These are phyloP conservation scores for Trissolcus japonicus DNA, from an alignment of 2,888 invertebrate species.

Conservation along the genomic window DNA sequence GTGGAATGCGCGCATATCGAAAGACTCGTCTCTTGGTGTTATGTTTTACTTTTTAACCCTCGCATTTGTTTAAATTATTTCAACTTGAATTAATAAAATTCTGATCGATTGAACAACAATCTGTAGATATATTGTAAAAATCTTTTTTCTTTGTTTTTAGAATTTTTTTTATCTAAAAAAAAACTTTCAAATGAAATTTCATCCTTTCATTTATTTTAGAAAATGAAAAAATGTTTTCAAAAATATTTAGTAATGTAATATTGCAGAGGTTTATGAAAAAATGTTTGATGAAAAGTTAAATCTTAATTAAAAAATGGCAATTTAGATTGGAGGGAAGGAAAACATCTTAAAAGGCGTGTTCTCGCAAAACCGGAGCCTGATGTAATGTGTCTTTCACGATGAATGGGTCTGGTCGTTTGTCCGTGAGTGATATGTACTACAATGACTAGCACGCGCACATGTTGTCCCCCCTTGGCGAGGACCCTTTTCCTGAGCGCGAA, in stretches of 20 bases:
- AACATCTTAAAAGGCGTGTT: constrained; percentile 13
- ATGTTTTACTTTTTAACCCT: constrained; percentile 1
- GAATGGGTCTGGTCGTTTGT: constrained; percentile 46
- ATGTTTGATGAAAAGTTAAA: neutral
- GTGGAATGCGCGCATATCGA: too few species aligned
- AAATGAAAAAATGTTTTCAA: neutral
- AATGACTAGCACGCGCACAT: constrained; percentile 51
- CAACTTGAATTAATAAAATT: neutral
- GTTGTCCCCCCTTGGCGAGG: constrained; percentile 43
- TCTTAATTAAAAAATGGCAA: too few species aligned
- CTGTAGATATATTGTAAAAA: neutral
- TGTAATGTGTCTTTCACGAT: constrained; percentile 45
- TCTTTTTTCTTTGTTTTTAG: too few species aligned
- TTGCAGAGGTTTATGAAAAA: too few species aligned
- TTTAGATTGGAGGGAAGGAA: too few species aligned
- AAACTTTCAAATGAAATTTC: constrained; percentile 3
- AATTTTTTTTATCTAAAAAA: too few species aligned
- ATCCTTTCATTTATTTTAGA: neutral
- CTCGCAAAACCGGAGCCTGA: constrained; percentile 21
- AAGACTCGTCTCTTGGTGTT: constrained; percentile 11
- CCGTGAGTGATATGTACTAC: constrained; percentile 47
- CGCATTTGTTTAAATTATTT: constrained; percentile 21
- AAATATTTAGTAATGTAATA: too few species aligned
- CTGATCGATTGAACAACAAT: too few species aligned
- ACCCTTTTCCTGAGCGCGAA: constrained; percentile 52